Conservation (phyloP, 1,140 invertebrate genomes). For the Galleria mellonella region DNA sequence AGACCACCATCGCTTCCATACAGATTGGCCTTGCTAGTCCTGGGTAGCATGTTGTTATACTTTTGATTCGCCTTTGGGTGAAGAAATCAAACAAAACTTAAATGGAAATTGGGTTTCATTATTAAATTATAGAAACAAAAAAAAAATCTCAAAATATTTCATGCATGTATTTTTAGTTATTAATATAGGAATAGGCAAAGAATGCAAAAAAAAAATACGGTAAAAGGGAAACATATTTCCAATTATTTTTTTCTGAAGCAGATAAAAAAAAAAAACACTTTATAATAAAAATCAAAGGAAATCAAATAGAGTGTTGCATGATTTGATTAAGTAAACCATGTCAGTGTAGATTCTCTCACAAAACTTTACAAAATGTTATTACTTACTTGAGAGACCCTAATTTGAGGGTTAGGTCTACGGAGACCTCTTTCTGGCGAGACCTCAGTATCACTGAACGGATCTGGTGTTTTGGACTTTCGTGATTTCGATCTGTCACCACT, state of each 20-base stretch:
- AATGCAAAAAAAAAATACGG: too few relatives aligned
- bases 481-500: slow-evolving; percentile 76
- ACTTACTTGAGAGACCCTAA: slow-evolving; percentile 76
- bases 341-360: too few relatives aligned
- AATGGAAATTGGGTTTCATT: too few relatives aligned
- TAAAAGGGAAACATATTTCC: too few relatives aligned
- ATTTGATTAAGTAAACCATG: too few relatives aligned
- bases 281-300: too few relatives aligned
- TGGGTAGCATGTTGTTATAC: slow-evolving; percentile 42
- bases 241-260: too few relatives aligned
- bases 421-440: slow-evolving; percentile 63
- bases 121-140: slow-evolving; percentile 3
- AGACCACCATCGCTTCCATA: slow-evolving; percentile 49
- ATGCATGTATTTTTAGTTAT: too few relatives aligned
- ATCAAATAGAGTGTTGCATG: too few relatives aligned
- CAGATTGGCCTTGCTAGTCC: slow-evolving; percentile 41
- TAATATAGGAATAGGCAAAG: too few relatives aligned
- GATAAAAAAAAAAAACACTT: too few relatives aligned
- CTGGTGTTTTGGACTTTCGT: slow-evolving; percentile 82
- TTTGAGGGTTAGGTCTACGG: slow-evolving; percentile 67
- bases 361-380: not conserved
- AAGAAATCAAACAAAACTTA: slow-evolving; percentile 23
- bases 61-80: slow-evolving; percentile 59
- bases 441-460: slow-evolving; percentile 75
- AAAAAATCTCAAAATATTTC: slow-evolving; percentile 9